Percentiles rank a stretch among this genome's conserved stretches.
Evolutionary conservation across 2,888 invertebrate genomes (phyloP).

Genomic region (Mimumesa dahlbomi): DNA sequence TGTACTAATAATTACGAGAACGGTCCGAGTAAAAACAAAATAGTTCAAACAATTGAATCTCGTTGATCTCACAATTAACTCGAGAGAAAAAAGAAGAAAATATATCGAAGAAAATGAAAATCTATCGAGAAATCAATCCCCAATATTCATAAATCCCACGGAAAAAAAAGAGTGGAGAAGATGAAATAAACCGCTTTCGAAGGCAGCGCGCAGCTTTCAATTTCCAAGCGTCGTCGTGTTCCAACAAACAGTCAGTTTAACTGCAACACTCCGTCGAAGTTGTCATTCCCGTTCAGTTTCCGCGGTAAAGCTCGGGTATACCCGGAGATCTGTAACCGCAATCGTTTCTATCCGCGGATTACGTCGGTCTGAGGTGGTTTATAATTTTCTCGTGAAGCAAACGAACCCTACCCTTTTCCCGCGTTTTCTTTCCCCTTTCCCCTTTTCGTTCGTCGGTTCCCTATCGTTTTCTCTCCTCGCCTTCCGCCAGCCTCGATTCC

Average conservation of each 20-base stretch:
- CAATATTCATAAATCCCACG: no score
- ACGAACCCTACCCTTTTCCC: constrained; percentile 47
- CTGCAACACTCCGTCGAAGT: constrained; percentile 15
- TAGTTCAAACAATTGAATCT: no score
- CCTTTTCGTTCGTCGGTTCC: not conserved
- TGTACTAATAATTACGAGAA: no score
- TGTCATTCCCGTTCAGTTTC: constrained; percentile 21
- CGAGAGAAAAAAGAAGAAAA: no score
- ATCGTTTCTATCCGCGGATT: constrained; percentile 57
- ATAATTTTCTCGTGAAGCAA: constrained; percentile 64
- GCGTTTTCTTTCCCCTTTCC: not conserved
- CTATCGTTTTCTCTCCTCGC: constrained; percentile 8
- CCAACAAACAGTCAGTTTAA: not conserved
- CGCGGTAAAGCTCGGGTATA: constrained; percentile 28
- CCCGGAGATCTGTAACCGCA: constrained; percentile 58
- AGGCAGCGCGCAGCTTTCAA: not conserved
- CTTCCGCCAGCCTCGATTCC: constrained; percentile 11
- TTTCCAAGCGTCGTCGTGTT: not conserved
- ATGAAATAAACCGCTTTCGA: no score
- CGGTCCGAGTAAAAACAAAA: no score
- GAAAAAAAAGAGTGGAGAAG: no score
- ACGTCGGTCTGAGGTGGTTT: constrained; percentile 58
- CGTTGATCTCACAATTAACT: no score
- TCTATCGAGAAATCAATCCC: no score
- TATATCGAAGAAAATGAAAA: no score